Percentiles rank a stretch among this genome's conserved stretches.
Evolutionary conservation across 2,888 invertebrate species (phyloP).

Genomic region (Frankliniella fusca): DNA sequence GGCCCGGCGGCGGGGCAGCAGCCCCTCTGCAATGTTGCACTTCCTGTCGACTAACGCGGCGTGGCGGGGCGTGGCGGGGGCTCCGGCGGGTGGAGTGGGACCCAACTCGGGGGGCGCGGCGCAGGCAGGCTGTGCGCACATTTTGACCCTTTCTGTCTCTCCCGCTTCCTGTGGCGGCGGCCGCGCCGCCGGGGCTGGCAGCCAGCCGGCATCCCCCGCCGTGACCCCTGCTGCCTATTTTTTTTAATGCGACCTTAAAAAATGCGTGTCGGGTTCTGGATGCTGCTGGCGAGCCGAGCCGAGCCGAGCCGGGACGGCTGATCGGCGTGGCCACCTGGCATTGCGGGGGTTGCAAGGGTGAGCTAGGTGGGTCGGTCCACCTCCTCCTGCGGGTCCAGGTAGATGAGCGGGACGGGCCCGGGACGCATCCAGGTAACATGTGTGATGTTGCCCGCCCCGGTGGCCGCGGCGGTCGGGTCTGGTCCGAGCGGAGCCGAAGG

Average conservation of each 20-base stretch:
- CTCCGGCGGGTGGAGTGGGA: not conserved
- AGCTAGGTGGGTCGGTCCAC: not conserved
- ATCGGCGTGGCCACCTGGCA: not conserved
- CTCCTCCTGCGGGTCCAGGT: not conserved
- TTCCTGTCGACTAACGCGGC: not conserved
- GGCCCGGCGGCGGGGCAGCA: not conserved
- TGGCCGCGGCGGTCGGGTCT: not conserved
- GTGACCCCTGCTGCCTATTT: slow-evolving; percentile 4
- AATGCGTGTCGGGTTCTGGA: slow-evolving; percentile 5
- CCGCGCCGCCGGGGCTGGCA: not conserved
- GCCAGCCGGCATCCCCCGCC: slow-evolving; percentile 16
- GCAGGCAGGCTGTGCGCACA: slow-evolving; percentile 9
- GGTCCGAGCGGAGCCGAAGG: not conserved
- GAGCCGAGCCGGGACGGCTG: not conserved
- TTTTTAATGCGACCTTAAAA: slow-evolving; percentile 12
- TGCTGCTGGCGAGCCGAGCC: too few species aligned
- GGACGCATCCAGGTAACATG: slow-evolving; percentile 12
- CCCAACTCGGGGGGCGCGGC: not conserved
- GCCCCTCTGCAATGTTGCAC: slow-evolving; percentile 3
- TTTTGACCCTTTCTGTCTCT: slow-evolving; percentile 26
- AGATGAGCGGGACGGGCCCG: not conserved
- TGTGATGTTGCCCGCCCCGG: not conserved
- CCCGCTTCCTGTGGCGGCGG: slow-evolving; percentile 9
- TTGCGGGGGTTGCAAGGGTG: not conserved
- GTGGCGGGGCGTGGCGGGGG: not conserved